Evolutionary conservation across 2,113 vertebrate species (phyloP).

Genomic region (Cephalopterus ornatus): DNA sequence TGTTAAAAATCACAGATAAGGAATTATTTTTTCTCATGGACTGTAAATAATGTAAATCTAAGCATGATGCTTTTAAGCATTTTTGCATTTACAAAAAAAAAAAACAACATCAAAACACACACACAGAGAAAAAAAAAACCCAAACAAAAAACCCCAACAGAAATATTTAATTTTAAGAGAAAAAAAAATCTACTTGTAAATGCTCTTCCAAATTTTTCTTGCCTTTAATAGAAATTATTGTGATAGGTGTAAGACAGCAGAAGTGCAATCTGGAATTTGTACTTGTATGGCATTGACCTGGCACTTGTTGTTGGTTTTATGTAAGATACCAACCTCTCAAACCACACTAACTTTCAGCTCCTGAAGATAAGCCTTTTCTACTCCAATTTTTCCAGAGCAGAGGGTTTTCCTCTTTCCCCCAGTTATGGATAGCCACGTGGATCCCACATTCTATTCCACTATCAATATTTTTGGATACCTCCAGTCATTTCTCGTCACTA

Average conservation of each 20-base stretch:
- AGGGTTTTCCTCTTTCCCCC: neutral
- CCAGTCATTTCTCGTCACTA: neutral
- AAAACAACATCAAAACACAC: too few species aligned
- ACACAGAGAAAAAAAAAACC: too few species aligned
- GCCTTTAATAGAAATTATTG: neutral
- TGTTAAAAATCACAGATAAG: neutral
- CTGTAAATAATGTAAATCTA: neutral
- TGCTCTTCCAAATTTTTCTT: neutral
- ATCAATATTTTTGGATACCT: neutral
- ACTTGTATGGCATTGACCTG: neutral
- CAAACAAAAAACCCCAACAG: neutral
- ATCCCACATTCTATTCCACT: neutral
- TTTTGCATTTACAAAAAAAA: neutral
- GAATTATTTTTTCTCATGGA: neutral
- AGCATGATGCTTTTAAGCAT: neutral
- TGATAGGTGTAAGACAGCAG: neutral
- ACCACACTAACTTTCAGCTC: neutral
- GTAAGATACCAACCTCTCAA: neutral
- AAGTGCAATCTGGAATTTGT: neutral
- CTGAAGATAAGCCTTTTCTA: neutral
- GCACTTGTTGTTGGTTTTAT: neutral
- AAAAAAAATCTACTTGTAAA: neutral
- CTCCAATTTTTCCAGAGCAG: neutral
- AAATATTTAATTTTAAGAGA: neutral
- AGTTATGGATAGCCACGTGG: neutral